Evolutionary conservation across 2,113 vertebrate species (phyloP), one percentile per base, ranked within the genome.

Genomic region (Machaerirhynchus nigripectus): DNA sequence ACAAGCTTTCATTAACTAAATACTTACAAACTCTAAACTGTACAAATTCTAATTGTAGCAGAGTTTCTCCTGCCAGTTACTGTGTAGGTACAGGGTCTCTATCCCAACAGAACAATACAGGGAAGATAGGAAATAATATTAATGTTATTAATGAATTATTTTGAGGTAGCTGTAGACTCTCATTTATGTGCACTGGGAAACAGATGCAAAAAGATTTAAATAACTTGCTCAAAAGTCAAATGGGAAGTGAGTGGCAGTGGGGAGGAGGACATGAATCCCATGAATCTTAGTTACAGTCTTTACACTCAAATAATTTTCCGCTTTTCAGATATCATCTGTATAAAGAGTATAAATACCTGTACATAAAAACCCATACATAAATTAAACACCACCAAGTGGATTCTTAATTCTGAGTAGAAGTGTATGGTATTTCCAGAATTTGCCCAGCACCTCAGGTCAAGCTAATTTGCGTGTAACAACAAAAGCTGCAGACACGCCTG

Each of bases 381-480:
- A 79, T 76, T 40, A 81, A 90, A 49, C 27, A 47, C 15, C 35
- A 90, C 12, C 11, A 46, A 46, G 30, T 24, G 27, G 14, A 64
- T 90, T 81, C 40, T 42, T 92, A 90, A 80, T 92, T 87, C 56
- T 44, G 56, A 81, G 73, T 78, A 64, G 9, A 50, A 78, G 26
- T n/a, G 12, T 42, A 52, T 21, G 10, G 24, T 77, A 50, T 92
- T 89, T 86, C 80, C 82, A 82, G 61, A 87, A 84, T 89, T 91
- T 91, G 8, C 37, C 24, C 69, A 84, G 86, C 28, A 37, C 53
- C 52, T 92, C 61, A 78, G 81, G 68, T 84, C 71, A 81, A 87
- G 46, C n/a, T 73, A 39, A 94, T 87, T 89, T 93, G 88, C 71
- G 47, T 85, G 76, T 37, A 87, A 74, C 74, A 92, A 86, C 65